Base-by-base conservation (phyloP, 2,888 invertebrate genomes). In the Apotomis capreana region DNA sequence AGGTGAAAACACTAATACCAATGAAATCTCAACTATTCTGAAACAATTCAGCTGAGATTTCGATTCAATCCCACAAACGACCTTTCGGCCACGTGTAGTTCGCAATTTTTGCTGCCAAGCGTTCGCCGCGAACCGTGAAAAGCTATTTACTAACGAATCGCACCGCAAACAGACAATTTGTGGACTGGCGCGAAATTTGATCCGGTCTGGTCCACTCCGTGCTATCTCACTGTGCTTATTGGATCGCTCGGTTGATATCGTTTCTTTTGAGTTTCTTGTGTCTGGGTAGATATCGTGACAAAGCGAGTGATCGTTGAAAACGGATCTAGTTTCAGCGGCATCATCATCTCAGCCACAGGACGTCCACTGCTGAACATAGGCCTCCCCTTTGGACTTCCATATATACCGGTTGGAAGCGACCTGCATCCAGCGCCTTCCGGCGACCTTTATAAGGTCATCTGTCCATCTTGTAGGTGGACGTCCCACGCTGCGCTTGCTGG, bases 101-200 rank as follows among this genome's bases (percentile, higher is more conserved):
- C 64, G 36, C 63, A 74, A 74, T 68, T 74, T 70, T 63, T 57
- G 68, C 64, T 64, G 55, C 60, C 74, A 72, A 65, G 64, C 54
- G 67, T 62, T 67, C 44, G 46, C 54, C 46, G 61, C 51, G 62
- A 68, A 70, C 63, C 68, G 72, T 40, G 74, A 76, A 79, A 79
- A 74, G 74, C 76, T 80, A 77, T 80, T 77, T 75, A 77, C 78
- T 79, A 80, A 77, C 77, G 78, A 79, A 77, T 77, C 73, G 61
- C 49, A 57, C 63, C 36, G 54, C 70, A 70, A 70, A 68, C 68
- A 68, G 68, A 68, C 72, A 58, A 63, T 63, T 57, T 68, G 68
- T 59, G 54, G 59, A 64, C 58, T 58, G 46, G 10, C 15, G 68
- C 63, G 62, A 72, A 72, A 72, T 72, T 59, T 68, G 72, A 72